Evolutionary conservation across 2,113 vertebrate species (phyloP).

Genomic region (Phalacrocorax aristotelis): DNA sequence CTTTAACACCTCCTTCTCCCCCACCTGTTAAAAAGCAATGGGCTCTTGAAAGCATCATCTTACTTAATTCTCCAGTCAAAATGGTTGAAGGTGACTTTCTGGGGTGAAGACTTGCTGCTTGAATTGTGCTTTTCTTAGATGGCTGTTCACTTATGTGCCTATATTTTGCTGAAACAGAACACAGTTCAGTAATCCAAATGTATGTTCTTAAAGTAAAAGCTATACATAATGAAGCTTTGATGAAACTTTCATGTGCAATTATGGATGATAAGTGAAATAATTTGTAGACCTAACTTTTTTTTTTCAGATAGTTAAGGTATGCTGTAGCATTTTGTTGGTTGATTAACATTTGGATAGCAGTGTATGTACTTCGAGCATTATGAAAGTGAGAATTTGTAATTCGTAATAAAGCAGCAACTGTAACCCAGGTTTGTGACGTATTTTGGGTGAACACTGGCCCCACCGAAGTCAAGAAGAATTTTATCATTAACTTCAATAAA

Average conservation of each 20-base stretch:
- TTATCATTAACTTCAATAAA: conserved; percentile 4
- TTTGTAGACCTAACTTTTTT: neutral
- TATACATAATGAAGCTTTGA: neutral
- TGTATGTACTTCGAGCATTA: neutral
- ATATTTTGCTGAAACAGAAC: neutral
- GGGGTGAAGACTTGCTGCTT: neutral
- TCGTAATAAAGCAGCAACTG: neutral
- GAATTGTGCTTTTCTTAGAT: neutral
- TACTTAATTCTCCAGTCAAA: neutral
- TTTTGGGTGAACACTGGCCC: neutral
- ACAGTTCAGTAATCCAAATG: neutral
- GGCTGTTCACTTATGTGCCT: neutral
- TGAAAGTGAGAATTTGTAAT: neutral
- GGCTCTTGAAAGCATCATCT: neutral
- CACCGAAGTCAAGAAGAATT: neutral
- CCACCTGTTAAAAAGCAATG: neutral
- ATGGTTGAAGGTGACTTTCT: conserved; percentile 5
- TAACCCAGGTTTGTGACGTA: neutral
- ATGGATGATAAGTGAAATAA: neutral
- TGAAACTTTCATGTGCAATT: neutral
- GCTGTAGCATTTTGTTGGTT: neutral
- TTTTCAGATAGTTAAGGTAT: neutral
- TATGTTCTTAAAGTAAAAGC: neutral
- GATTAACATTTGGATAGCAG: neutral
- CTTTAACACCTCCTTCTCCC: neutral